Conservation (phyloP, 2,113 vertebrate genomes). For the Eleginops maclovinus region DNA sequence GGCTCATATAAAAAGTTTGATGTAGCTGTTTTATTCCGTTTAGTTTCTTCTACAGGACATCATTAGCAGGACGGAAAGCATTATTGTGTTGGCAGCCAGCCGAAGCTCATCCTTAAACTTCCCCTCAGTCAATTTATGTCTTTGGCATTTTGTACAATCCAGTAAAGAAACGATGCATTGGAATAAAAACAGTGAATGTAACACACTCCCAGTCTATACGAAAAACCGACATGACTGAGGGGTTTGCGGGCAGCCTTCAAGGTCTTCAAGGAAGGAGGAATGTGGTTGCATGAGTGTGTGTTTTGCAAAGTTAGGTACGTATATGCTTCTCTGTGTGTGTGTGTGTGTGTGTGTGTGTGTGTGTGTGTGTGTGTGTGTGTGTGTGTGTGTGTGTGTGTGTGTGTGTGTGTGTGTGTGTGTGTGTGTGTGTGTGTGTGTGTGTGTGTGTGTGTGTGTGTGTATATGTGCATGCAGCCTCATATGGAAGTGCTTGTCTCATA, state of each 20-base stretch:
- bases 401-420: constrained; percentile 46
- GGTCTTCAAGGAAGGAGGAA: constrained; percentile 54
- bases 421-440: constrained; percentile 48
- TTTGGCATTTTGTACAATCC: constrained; percentile 31
- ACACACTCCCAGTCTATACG: constrained; percentile 46
- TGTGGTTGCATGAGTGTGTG: constrained; percentile 57
- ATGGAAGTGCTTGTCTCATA: constrained; percentile 81
- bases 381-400: constrained; percentile 30
- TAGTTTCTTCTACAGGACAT: constrained; percentile 1
- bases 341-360: constrained; percentile 35
- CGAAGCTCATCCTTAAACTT: constrained; percentile 18
- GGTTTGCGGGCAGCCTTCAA: constrained; percentile 60
- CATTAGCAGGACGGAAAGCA: neutral
- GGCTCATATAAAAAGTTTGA: neutral
- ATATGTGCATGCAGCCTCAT: constrained; percentile 69
- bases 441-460: constrained; percentile 51
- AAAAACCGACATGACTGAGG: constrained; percentile 53
- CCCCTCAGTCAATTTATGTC: constrained; percentile 4
- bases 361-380: constrained; percentile 32
- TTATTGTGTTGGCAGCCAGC: neutral
- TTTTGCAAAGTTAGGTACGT: constrained; percentile 49
- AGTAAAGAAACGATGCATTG: constrained; percentile 24
- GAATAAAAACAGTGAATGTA: constrained; percentile 48
- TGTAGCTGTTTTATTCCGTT: neutral
- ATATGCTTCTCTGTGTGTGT: constrained; percentile 33